Evolutionary conservation across 2,113 vertebrate species (phyloP).

Genomic region (Catharus bicknelli): DNA sequence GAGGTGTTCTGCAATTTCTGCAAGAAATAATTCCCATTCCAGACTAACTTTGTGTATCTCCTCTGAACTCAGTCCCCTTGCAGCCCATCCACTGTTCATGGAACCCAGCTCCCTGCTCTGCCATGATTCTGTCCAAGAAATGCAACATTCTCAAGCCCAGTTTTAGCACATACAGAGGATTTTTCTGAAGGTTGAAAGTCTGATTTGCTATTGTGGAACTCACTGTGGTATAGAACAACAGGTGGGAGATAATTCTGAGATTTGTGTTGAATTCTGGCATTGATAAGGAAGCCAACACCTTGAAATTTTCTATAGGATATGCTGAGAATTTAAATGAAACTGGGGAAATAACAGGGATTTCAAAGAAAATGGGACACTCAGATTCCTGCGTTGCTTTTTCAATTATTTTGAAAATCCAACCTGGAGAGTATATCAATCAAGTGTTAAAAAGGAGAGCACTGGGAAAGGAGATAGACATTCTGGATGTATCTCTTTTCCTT

Average conservation of each 20-base stretch:
- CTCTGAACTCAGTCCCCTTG: not conserved
- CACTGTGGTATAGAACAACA: rapidly evolving
- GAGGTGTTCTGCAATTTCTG: not conserved
- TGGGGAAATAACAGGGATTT: not conserved
- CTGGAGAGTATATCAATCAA: not conserved
- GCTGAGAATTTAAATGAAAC: not conserved
- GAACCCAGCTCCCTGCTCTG: not conserved
- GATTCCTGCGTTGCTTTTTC: not conserved
- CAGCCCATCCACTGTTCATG: not conserved
- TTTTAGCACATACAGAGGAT: not conserved
- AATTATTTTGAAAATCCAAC: not conserved
- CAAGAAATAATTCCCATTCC: not conserved
- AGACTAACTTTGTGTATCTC: not conserved
- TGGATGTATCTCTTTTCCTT: not conserved
- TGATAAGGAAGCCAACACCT: not conserved
- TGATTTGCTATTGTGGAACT: not conserved
- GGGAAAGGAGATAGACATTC: not conserved
- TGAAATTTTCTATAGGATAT: not conserved
- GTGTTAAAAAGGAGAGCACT: not conserved
- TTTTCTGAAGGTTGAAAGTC: not conserved
- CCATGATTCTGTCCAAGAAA: not conserved
- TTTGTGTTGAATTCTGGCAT: not conserved
- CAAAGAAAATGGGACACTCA: not conserved
- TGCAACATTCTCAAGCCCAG: not conserved
- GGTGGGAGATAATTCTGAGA: not conserved